Percentiles rank a stretch among this genome's conserved stretches.
phyloP scores from a whole-genome alignment of 2,113 vertebrate genomes.

The Daboia siamensis region DNA sequence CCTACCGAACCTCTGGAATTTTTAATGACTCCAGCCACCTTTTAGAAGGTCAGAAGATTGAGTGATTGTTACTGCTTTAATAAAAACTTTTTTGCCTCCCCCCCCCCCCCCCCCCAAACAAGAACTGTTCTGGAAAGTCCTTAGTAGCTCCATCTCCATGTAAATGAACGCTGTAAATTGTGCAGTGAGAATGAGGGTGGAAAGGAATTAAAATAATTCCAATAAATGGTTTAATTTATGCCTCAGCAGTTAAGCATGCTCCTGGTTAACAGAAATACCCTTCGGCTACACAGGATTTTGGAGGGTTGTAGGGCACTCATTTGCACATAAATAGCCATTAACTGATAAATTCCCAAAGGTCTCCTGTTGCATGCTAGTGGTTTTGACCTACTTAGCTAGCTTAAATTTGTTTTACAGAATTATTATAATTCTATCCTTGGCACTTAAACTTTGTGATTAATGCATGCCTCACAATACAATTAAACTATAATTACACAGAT shows the following conservation, averaged over 20 bases:
- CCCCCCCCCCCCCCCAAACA: constrained; percentile 24
- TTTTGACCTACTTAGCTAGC: constrained; percentile 92
- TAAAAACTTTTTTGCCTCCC: constrained; percentile 5
- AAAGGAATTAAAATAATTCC: constrained; percentile 75
- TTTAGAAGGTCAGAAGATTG: constrained; percentile 41
- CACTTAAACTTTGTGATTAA: constrained; percentile 94
- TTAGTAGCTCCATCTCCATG: constrained; percentile 53
- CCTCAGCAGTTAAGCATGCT: constrained; percentile 80
- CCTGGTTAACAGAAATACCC: constrained; percentile 89
- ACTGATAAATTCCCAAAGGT: constrained; percentile 85
- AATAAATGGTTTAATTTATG: constrained; percentile 84
- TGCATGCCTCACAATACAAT: constrained; percentile 92
- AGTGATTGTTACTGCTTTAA: constrained; percentile 28
- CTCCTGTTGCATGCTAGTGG: constrained; percentile 83
- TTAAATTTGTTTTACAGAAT: constrained; percentile 91
- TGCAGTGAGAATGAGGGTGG: constrained; percentile 60
- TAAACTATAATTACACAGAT: constrained; percentile 93
- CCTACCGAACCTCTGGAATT: constrained; percentile 39
- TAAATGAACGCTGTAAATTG: constrained; percentile 69
- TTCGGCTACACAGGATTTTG: constrained; percentile 84
- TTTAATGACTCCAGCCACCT: constrained; percentile 17
- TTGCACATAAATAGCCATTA: constrained; percentile 97
- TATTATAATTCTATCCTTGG: constrained; percentile 89
- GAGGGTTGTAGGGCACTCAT: constrained; percentile 91
- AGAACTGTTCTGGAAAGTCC: constrained; percentile 62